Percentiles rank a stretch among this genome's conserved stretches.
Conservation (phyloP, 2,797 vertebrate genomes). For the Rhadinocentrus ornatus region DNA sequence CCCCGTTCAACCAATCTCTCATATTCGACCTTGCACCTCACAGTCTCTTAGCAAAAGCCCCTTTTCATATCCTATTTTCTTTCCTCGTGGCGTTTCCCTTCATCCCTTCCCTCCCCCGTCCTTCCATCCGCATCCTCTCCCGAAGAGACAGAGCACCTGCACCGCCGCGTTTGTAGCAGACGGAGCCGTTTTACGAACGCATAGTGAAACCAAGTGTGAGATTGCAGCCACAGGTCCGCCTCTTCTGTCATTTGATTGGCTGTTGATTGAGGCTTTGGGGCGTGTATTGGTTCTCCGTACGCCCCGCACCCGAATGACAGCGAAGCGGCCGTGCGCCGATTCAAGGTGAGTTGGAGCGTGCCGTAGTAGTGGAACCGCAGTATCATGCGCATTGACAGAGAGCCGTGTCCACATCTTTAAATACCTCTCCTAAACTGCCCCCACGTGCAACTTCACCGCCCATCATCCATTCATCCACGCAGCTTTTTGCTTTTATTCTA, state of each 20-base stretch:
- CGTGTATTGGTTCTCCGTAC: conserved; percentile 85
- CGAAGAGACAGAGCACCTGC: conserved; percentile 88
- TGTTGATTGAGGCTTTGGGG: conserved; percentile 58
- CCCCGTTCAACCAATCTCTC: conserved; percentile 86
- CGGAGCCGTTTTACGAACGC: conserved; percentile 83
- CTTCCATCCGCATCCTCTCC: conserved; percentile 86
- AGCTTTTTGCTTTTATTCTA: neutral
- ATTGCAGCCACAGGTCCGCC: conserved; percentile 83
- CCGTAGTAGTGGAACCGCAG: conserved; percentile 92
- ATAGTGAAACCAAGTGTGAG: conserved; percentile 90
- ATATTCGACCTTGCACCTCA: conserved; percentile 84
- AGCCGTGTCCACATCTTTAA: conserved; percentile 78
- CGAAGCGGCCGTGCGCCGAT: conserved; percentile 81
- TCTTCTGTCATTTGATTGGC: conserved; percentile 77
- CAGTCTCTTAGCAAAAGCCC: conserved; percentile 76
- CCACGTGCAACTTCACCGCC: conserved; percentile 65
- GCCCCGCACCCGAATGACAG: conserved; percentile 76
- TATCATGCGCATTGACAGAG: conserved; percentile 96
- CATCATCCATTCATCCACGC: conserved; percentile 40
- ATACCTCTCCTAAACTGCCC: conserved; percentile 60
- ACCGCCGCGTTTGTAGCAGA: conserved; percentile 85
- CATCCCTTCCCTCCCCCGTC: conserved; percentile 86
- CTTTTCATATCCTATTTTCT: conserved; percentile 83
- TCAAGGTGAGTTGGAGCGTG: conserved; percentile 97
- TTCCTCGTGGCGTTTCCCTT: conserved; percentile 83